Evolutionary conservation across 2,113 vertebrate species (phyloP).

Genomic region (Anhinga rufa): DNA sequence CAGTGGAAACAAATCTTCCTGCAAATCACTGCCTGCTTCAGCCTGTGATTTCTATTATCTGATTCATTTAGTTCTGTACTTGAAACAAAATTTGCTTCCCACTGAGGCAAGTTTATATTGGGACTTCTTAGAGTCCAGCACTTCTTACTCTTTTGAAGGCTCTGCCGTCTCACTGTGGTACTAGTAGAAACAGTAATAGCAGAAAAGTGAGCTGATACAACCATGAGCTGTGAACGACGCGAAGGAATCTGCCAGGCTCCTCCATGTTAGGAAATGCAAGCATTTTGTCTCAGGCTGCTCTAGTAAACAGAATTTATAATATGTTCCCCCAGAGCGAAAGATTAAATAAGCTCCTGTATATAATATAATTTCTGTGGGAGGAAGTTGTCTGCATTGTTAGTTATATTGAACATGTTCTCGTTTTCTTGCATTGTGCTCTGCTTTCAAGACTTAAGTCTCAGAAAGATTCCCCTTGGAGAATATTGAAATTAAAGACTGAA

Average conservation of each 20-base stretch:
- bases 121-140: neutral
- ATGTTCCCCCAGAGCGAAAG: neutral
- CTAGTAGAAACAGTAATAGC: neutral
- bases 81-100: neutral
- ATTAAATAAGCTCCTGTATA: slow-evolving; percentile 29
- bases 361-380: slow-evolving; percentile 30
- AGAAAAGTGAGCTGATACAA: neutral
- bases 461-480: slow-evolving; percentile 33
- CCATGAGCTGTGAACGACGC: neutral
- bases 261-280: slow-evolving; percentile 1
- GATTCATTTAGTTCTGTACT: neutral
- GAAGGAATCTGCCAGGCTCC: neutral
- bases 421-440: slow-evolving; percentile 18
- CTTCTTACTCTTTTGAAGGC: neutral
- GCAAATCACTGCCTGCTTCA: neutral
- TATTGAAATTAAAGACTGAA: slow-evolving; percentile 29
- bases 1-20: neutral
- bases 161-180: neutral
- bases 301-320: slow-evolving; percentile 49
- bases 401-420: neutral
- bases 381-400: slow-evolving; percentile 36
- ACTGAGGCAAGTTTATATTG: neutral
- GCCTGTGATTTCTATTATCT: neutral
- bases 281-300: slow-evolving; percentile 23
- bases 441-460: slow-evolving; percentile 27